Evolutionary conservation across 2,888 invertebrate genomes (phyloP).

Genomic region (Caenorhabditis wallacei): DNA sequence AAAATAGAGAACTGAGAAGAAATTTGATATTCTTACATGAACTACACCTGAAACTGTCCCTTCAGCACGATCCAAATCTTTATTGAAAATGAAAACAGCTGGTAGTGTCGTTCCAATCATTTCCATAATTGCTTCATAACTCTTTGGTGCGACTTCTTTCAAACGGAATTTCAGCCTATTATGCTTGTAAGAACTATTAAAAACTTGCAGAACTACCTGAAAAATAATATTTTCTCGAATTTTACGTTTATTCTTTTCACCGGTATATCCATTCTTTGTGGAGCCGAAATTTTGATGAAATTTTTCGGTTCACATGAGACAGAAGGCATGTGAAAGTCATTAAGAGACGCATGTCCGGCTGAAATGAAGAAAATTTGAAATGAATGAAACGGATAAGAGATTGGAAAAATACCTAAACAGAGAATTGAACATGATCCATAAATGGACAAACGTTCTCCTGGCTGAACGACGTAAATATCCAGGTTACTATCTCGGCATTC

Average conservation of each 20-base stretch:
- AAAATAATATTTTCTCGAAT: slow-evolving; percentile 2
- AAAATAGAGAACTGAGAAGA: neutral
- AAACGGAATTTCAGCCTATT: slow-evolving; percentile 47
- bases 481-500: slow-evolving; percentile 47
- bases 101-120: slow-evolving; percentile 31
- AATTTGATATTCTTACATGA: slow-evolving; percentile 23
- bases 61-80: slow-evolving; percentile 41
- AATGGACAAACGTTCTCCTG: slow-evolving; percentile 52
- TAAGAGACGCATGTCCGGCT: slow-evolving; percentile 57
- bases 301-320: slow-evolving; percentile 44
- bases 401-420: slow-evolving; percentile 56
- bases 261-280: slow-evolving; percentile 56
- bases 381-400: neutral
- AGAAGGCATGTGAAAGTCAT: slow-evolving; percentile 43
- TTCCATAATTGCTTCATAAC: slow-evolving; percentile 45
- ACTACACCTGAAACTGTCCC: slow-evolving; percentile 28
- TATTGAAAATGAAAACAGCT: slow-evolving; percentile 53
- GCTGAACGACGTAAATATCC: slow-evolving; percentile 44
- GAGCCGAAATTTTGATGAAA: slow-evolving; percentile 56
- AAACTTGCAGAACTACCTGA: slow-evolving; percentile 49
- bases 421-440: slow-evolving; percentile 58
- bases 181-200: slow-evolving; percentile 36
- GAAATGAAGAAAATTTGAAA: neutral
- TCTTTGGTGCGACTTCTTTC: slow-evolving; percentile 49
- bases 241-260: neutral